Base-by-base conservation (phyloP, 2,797 vertebrate species). In the Eidolon dupreanum region DNA sequence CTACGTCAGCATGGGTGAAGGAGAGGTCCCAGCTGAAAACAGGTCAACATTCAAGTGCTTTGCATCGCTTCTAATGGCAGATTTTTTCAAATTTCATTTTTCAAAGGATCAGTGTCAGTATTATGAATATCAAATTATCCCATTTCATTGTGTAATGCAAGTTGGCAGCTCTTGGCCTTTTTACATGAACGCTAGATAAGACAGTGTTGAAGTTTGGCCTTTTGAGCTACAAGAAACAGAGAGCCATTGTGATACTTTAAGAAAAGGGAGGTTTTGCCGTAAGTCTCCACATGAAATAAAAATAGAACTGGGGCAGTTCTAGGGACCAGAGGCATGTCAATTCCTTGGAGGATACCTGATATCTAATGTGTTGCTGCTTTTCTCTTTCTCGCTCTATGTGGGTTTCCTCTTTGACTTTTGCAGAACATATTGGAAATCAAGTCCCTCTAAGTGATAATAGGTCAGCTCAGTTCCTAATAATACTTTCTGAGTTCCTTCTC, bases 41-140 rank as follows among this genome's bases (percentile, higher is more conserved):
- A 57, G 4, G 83, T 26, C 70, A 88, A 38, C 68, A 7, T 93
- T 51, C 53, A 86, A 74, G 83, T 31, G 41, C 22, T 81, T 49
- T 92, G 36, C 65, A n/a, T 49, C 1, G 12, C 63, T 61, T 43
- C 78, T 61, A 90, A 71, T 22, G 41, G 73, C 55, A 46, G 10
- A 38, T 49, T 82, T 82, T 73, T 68, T 92, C 77, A 90, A 19
- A 95, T 93, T 88, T 96, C n/a, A 59, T 53, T 94, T 84, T 41
- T 90, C 51, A 70, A 87, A 82, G 33, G 66, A 88, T 92, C 71
- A 33, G 15, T 85, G 90, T 90, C 79, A 92, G 75, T 87, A 46
- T 88, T 57, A 71, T 36, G n/a, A 94, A 88, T 43, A 77, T 78
- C 66, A 89, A 87, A 74, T 55, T 78, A 93, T 90, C 75, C 73